phyloP scores from a whole-genome alignment of 2,797 vertebrate genomes.

The Hephaestus fuliginosus region DNA sequence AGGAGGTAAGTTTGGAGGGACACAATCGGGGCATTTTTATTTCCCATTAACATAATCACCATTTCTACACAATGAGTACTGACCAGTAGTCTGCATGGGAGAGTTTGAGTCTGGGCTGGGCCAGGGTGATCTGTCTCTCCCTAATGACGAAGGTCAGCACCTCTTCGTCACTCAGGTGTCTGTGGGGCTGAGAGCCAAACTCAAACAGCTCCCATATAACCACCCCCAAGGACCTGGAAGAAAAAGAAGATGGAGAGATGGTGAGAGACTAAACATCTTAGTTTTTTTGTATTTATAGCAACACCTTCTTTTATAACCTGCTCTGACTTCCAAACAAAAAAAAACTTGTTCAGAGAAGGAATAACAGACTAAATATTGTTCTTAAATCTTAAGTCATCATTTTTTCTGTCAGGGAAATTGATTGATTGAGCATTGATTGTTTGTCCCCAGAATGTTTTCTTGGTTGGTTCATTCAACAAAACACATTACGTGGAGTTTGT shows the following conservation, averaged over 20 bases:
- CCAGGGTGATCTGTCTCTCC: conserved; percentile 94
- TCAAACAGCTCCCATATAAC: conserved; percentile 97
- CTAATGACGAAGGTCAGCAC: conserved; percentile 94
- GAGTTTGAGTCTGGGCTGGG: conserved; percentile 92
- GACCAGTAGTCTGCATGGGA: conserved; percentile 94
- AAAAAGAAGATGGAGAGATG: conserved; percentile 25
- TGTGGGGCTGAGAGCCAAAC: conserved; percentile 94
- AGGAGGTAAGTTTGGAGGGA: conserved; percentile 20
- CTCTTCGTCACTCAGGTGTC: conserved; percentile 94
- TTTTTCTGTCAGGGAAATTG: neutral
- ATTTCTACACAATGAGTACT: conserved; percentile 62
- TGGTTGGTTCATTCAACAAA: conserved; percentile 27
- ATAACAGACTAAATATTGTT: neutral
- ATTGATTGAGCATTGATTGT: neutral
- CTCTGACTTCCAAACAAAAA: neutral
- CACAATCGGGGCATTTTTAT: conserved; percentile 5
- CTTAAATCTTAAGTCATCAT: neutral
- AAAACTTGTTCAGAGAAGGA: neutral
- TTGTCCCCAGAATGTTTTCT: conserved; percentile 8
- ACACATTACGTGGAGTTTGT: conserved; percentile 23
- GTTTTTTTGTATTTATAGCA: conserved; percentile 33
- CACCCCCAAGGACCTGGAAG: conserved; percentile 92
- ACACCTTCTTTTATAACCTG: conserved; percentile 17
- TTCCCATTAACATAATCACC: conserved; percentile 5
- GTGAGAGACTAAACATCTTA: conserved; percentile 21